phyloP scores from a whole-genome alignment of 2,888 invertebrate species.

The Pterostichus madidus region DNA sequence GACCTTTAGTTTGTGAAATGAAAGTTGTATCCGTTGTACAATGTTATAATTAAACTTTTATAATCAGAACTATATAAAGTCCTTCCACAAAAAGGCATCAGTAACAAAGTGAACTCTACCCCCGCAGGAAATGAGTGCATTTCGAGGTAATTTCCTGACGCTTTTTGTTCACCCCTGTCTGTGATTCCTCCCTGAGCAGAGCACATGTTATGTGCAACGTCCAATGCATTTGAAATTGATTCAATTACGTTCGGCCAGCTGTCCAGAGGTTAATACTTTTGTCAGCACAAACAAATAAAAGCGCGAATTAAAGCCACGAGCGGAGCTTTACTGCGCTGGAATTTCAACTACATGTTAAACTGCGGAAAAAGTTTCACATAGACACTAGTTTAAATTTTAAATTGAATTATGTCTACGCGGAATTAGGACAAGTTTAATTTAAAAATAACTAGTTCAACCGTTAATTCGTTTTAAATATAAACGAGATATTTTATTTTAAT shows the following conservation, averaged over 20 bases:
- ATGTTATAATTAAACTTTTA: no score
- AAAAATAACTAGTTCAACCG: conserved; percentile 13
- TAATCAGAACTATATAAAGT: no score
- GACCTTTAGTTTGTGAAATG: no score
- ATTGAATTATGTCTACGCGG: conserved; percentile 45
- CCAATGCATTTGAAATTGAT: conserved; percentile 58
- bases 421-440: conserved; percentile 29
- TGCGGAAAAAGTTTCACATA: conserved; percentile 15
- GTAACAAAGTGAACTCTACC: no score
- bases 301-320: background rate
- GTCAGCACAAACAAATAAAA: conserved; percentile 46
- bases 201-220: conserved; percentile 25
- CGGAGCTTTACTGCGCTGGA: background rate
- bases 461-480: conserved; percentile 32
- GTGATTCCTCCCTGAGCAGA: background rate
- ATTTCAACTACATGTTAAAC: conserved; percentile 13
- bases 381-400: conserved; percentile 11
- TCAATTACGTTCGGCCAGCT: conserved; percentile 50
- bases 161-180: conserved; percentile 9
- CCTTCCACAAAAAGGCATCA: no score
- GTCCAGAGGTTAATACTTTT: conserved; percentile 47
- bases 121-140: no score
- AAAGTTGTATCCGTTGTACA: no score
- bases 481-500: conserved; percentile 51
- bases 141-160: no score